Base-by-base conservation (phyloP, 2,888 invertebrate genomes). In the Isotomurus palustris region DNA sequence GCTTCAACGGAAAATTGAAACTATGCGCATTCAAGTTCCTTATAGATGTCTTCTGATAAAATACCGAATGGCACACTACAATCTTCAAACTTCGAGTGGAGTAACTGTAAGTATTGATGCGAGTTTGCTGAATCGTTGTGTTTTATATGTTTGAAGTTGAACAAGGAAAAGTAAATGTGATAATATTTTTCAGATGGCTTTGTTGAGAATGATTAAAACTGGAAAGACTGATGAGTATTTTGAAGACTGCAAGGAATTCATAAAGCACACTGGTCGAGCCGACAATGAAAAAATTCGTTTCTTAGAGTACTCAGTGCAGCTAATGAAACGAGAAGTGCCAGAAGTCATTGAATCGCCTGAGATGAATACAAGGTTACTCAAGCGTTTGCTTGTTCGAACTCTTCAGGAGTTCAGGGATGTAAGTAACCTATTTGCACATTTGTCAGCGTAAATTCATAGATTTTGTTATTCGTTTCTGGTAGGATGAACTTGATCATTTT, bases 11-110 rank as follows among this genome's bases (percentile, higher is more conserved):
- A 32, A 21, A 14, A 70, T 70, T 6, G 19, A 44, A 10, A 19
- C 56, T 2, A 57, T 70, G 51, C 36, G 59, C 12, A 54, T 48
- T 8, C 66, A 68, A 53, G 69, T 70, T 8, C 69, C 69, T 10
- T 70, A 40, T 40, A 56, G 68, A 2, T 68, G 66, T 51, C 56
- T 69, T 28, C 22, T 67, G 6, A 56, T 55, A n/a, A 69, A 69
- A 44, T 66, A 69, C 52, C 60, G 63, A 4, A 29, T 65, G 19
- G 45, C 54, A 2, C 53, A 58, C 1, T 45, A 51, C 0, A 60
- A 58, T 38, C 25, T 56, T 17, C 25, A 32, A 4, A 50, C 17
- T 17, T 56, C 40, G 22, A 35, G 25, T n/a, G 49, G 49, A 35
- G 49, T 49, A 21, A 22, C 35, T 3, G 49, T 49, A 8, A 35